Evolutionary conservation across 2,888 invertebrate species (phyloP), one percentile per base, ranked within the genome.

Genomic region (Pherbina coryleti): DNA sequence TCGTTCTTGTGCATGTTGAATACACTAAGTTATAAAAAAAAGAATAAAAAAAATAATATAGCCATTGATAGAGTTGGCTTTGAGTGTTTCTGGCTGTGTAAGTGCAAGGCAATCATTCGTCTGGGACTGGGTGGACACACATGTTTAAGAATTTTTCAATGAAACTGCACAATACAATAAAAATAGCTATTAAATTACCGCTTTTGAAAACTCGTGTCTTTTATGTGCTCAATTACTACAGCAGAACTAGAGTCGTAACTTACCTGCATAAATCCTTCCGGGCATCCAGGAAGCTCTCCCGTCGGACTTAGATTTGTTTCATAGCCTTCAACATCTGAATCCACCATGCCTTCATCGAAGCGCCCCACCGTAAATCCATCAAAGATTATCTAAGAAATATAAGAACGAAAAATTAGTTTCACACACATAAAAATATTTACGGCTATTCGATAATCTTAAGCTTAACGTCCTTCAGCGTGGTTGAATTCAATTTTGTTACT

Each of bases 301-400:
- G 88, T 86, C 69, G 90, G 88, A 83, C 87, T 90, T 69, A 90
- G 85, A 86, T 87, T 89, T 78, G 88, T 85, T 82, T 90, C 90
- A 80, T 88, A 88, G 80, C 90, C 88, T 82, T 90, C 90, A 79
- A 87, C 84, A 83, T 90, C 90, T 53, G 88, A 86, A 83, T 90
- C 90, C 76, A 89, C 89, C 87, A 89, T 87, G 80, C 93, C 92
- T 73, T 94, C 91, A 87, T 95, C 95, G 89, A 95, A 94, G 72
- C 95, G 93, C 2, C 97, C 97, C 84, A 97, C 94, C 86, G 94
- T 94, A 91, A 97, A 96, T 86, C 95, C 94, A 88, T 97, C 96
- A 92, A 97, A 96, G 82, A 96, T 94, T 78, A 96, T 91, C 93
- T 93, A 91, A 25, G 82, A 84, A 74, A 76, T 76, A 78, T 78